Base-by-base conservation (phyloP, 1,140 invertebrate genomes). In the Lanistes nyassanus region DNA sequence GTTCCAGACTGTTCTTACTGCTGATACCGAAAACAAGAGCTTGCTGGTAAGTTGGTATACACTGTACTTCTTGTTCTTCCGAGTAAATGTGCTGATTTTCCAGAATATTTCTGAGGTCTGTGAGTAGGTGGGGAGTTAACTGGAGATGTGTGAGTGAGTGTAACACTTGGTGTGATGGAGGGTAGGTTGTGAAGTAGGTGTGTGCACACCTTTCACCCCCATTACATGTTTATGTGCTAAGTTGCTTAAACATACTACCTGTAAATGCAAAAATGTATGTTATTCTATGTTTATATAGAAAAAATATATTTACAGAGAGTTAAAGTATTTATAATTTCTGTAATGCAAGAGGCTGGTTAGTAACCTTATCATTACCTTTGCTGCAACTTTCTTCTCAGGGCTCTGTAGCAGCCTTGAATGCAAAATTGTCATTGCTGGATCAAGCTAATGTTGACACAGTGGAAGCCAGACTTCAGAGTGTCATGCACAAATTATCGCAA, bases 391-490 rank as follows among this genome's bases (percentile, higher is more conserved):
- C 74, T 70, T 76, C 73, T 29, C 70, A 90, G 81, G 94, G 93
- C 76, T 92, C 94, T 34, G 94, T 95, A 7, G 92, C 94, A 65
- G 89, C 93, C 60, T 87, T 98, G 42, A 93, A 93, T 81, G 92
- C 93, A 5, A 94, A 94, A 85, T 91, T 94, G 31, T 92, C 93
- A 23, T 86, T 97, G n/a, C 86, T 98, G 68, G 94, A 97, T 82
- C 92, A 94, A 0, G 90, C 91, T 37, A 94, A 96, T 84, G 86
- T 97, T 66, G 95, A 97, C 82, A 92, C 93, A 26, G 93, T 96
- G 36, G 96, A 97, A 87, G 93, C 92, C 3, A 91, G 95, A 71
- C 89, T 97, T 51, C 92, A 92, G 2, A 90, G 92, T 31, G 89
- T 97, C 47, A 88, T 93, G 31, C 92, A 94, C 34, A 94, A 94